These are phyloP conservation scores for Aplocera efformata DNA, from an alignment of 2,888 invertebrate species.

Conservation along the genomic window DNA sequence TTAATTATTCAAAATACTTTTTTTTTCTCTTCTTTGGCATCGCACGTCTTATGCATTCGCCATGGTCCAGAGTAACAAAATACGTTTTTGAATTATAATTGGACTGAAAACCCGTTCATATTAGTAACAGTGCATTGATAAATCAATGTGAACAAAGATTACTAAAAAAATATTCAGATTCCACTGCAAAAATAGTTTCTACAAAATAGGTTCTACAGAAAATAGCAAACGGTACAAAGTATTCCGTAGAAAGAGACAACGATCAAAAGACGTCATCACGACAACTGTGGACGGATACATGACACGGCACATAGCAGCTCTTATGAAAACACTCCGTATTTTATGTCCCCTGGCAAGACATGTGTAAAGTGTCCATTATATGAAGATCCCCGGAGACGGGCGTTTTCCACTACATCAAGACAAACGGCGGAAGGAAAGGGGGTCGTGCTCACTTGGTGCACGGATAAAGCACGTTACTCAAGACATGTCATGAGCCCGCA, in stretches of 20 bases:
- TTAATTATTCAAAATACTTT: too few species aligned
- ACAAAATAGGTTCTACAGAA: too few species aligned
- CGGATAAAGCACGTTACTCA: slow-evolving; percentile 50
- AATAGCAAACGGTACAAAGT: slow-evolving; percentile 21
- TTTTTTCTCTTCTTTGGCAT: too few species aligned
- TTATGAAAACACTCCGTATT: slow-evolving; percentile 59
- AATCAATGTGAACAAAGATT: too few species aligned
- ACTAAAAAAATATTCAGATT: too few species aligned
- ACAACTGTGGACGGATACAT: slow-evolving; percentile 56
- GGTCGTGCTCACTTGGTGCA: slow-evolving; percentile 46
- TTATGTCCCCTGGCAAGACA: slow-evolving; percentile 54
- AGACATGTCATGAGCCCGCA: slow-evolving; percentile 56
- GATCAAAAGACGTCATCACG: slow-evolving; percentile 52
- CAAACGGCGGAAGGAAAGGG: slow-evolving; percentile 25
- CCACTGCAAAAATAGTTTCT: too few species aligned
- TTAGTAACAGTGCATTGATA: too few species aligned
- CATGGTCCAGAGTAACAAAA: too few species aligned
- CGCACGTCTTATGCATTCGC: too few species aligned
- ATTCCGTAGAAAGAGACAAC: slow-evolving; percentile 26
- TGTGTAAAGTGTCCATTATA: slow-evolving; percentile 55
- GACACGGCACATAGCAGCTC: slow-evolving; percentile 41
- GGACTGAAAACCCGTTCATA: too few species aligned
- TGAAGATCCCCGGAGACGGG: slow-evolving; percentile 33
- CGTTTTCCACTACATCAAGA: slow-evolving; percentile 28
- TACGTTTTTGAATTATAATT: too few species aligned